Percentiles rank a stretch among this genome's conserved stretches.
These are phyloP conservation scores for Bombus superbus DNA, from an alignment of 1,140 invertebrate species.

Conservation along the genomic window DNA sequence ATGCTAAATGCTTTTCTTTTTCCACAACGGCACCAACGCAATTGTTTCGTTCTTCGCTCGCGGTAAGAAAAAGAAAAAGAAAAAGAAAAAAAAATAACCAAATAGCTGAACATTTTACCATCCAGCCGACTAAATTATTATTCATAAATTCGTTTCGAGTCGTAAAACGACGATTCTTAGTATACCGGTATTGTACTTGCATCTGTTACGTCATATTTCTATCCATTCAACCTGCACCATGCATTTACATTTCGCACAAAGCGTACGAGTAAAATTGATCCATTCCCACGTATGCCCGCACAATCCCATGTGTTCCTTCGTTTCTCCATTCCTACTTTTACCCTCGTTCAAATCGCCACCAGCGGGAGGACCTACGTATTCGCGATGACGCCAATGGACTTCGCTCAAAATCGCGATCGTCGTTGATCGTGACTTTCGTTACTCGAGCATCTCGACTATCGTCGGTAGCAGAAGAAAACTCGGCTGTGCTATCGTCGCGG, in stretches of 20 bases:
- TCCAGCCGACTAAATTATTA: neutral
- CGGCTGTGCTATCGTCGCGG: slow-evolving; percentile 50
- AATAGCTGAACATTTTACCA: slow-evolving; percentile 3
- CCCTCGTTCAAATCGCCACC: neutral
- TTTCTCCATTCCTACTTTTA: neutral
- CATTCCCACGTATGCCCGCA: neutral
- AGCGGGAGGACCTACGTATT: neutral
- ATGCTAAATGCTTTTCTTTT: slow-evolving; percentile 27
- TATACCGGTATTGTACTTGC: neutral
- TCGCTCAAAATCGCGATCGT: neutral
- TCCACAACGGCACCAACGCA: too few relatives aligned
- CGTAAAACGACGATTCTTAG: slow-evolving; percentile 28
- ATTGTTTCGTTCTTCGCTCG: neutral
- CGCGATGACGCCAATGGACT: neutral
- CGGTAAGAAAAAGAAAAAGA: slow-evolving; percentile 47
- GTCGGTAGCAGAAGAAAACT: slow-evolving; percentile 53
- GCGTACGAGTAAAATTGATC: neutral
- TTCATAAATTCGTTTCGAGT: slow-evolving; percentile 16
- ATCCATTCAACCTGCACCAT: neutral
- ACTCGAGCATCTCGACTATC: slow-evolving; percentile 11
- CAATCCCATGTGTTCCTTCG: neutral
- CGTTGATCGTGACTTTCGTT: neutral
- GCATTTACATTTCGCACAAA: slow-evolving; percentile 14
- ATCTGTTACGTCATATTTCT: neutral
- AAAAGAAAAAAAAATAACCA: slow-evolving; percentile 16